phyloP scores from a whole-genome alignment of 2,797 vertebrate species.

The Sebastes trivittatus region DNA sequence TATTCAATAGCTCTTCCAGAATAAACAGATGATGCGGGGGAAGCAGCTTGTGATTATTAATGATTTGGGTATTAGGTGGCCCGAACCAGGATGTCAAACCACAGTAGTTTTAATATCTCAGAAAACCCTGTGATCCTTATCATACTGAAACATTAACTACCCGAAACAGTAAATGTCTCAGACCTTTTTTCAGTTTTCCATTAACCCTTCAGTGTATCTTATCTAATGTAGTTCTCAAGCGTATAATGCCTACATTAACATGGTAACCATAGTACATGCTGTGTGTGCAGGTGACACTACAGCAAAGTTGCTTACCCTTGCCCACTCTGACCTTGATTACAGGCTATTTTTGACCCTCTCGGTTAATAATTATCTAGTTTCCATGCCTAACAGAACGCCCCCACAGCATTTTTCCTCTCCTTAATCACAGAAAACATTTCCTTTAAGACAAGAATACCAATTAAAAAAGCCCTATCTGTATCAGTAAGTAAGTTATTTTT shows the following conservation, averaged over 20 bases:
- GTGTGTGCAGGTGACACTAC: constrained; percentile 25
- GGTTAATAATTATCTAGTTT: constrained; percentile 76
- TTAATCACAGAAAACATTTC: constrained; percentile 1
- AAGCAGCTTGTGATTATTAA: constrained; percentile 51
- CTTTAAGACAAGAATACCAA: not conserved
- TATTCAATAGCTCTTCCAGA: constrained; percentile 65
- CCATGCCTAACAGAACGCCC: constrained; percentile 36
- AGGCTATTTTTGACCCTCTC: constrained; percentile 62
- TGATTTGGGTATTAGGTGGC: constrained; percentile 28
- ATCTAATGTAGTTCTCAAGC: constrained; percentile 1
- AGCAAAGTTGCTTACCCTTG: constrained; percentile 40
- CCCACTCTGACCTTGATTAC: constrained; percentile 66
- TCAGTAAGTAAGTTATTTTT: not conserved
- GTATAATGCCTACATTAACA: constrained; percentile 8
- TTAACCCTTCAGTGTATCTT: not conserved
- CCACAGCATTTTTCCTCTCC: constrained; percentile 8
- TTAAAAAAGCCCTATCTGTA: not conserved
- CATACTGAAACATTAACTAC: not conserved
- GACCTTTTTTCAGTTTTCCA: not conserved
- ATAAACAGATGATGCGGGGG: constrained; percentile 63
- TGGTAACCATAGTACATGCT: constrained; percentile 7
- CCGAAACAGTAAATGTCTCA: not conserved
- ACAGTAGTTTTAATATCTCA: not conserved
- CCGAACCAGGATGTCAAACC: not conserved
- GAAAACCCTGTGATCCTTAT: not conserved